Conservation (phyloP, 2,888 invertebrate species). For the Nipponacmea schrenckii region DNA sequence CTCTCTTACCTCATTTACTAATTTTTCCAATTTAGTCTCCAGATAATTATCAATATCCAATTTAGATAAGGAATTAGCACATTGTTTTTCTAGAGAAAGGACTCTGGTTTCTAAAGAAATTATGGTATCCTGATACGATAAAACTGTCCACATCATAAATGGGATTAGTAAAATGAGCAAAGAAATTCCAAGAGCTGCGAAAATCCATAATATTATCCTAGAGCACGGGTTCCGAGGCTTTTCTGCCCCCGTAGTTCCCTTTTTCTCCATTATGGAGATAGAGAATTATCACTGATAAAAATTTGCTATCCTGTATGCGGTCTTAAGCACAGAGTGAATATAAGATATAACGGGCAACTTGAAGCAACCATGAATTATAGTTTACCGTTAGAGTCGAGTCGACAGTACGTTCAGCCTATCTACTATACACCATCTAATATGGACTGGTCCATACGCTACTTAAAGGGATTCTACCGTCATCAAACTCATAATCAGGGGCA, state of each 20-base stretch:
- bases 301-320: not conserved
- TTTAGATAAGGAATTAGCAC: conserved; percentile 14
- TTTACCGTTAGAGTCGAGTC: too few relatives aligned
- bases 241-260: conserved; percentile 12
- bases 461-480: not conserved
- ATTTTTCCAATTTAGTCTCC: conserved; percentile 18
- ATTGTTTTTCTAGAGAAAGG: conserved; percentile 28
- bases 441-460: conserved; percentile 1
- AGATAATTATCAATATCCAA: conserved; percentile 24
- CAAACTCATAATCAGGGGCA: not conserved
- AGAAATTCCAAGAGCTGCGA: conserved; percentile 34
- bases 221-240: conserved; percentile 23
- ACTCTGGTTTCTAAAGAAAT: conserved; percentile 32
- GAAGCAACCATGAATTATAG: too few relatives aligned
- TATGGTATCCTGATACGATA: conserved; percentile 33
- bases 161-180: conserved; percentile 32
- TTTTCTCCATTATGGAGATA: conserved; percentile 19
- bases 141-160: conserved; percentile 36
- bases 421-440: not conserved
- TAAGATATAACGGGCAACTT: not conserved
- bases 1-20: conserved; percentile 23
- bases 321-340: not conserved
- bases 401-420: not conserved
- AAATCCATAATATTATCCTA: conserved; percentile 37
- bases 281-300: not conserved